phyloP scores from a whole-genome alignment of 2,797 vertebrate species.

The Lepilemur septentrionalis region DNA sequence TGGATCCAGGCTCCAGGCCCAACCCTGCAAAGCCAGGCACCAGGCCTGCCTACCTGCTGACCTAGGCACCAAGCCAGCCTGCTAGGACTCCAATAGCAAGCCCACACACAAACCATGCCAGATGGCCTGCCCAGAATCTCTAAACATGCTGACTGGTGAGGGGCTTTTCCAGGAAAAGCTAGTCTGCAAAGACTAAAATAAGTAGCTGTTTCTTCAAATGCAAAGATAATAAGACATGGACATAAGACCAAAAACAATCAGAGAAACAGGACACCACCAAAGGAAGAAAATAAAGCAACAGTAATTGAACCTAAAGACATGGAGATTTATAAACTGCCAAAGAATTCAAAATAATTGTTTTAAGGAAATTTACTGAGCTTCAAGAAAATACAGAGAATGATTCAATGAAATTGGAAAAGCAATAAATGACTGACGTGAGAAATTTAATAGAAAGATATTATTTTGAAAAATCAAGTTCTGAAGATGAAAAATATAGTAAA shows the following conservation, averaged over 20 bases:
- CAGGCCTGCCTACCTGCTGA: neutral
- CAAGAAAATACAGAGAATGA: neutral
- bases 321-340: neutral
- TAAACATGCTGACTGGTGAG: neutral
- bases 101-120: neutral
- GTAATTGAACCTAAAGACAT: neutral
- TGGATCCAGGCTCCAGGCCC: neutral
- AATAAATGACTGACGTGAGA: neutral
- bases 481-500: neutral
- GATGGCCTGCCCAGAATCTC: neutral
- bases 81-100: neutral
- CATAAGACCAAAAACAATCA: neutral
- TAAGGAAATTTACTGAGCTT: neutral
- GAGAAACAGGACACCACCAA: neutral
- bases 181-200: neutral
- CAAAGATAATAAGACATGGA: neutral
- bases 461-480: neutral
- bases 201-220: neutral
- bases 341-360: neutral
- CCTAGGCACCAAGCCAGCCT: neutral
- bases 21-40: neutral
- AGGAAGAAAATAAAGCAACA: neutral
- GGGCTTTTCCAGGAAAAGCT: neutral
- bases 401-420: neutral
- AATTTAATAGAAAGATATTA: neutral